phyloP scores from a whole-genome alignment of 1,140 invertebrate genomes.

The Eriocheir sinensis region DNA sequence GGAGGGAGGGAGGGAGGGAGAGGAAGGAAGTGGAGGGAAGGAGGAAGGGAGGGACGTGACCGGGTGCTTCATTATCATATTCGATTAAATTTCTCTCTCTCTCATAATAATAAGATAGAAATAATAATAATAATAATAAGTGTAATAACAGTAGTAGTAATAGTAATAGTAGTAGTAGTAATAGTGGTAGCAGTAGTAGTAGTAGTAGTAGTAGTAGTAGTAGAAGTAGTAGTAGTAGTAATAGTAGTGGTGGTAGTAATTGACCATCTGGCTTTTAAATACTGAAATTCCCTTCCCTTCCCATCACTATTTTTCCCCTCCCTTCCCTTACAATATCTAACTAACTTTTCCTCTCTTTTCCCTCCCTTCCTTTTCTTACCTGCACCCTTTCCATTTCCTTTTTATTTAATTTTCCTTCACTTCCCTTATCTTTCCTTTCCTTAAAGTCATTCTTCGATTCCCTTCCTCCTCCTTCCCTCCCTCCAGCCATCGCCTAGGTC shows the following conservation, averaged over 20 bases:
- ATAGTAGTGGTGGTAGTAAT: background rate
- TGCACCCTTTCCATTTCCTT: background rate
- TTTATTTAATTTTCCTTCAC: background rate
- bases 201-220: slow-evolving; percentile 33
- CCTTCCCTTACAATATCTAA: too few relatives aligned
- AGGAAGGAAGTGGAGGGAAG: background rate
- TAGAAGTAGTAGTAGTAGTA: slow-evolving; percentile 25
- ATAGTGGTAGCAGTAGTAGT: background rate
- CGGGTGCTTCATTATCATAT: background rate
- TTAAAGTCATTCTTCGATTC: background rate
- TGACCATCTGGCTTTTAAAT: too few relatives aligned
- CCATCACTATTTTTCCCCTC: too few relatives aligned
- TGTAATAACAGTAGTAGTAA: background rate
- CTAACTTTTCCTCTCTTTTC: slow-evolving; percentile 18
- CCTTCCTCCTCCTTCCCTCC: slow-evolving; percentile 17
- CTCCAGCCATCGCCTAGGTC: background rate
- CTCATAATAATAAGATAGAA: background rate
- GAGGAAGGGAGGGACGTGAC: slow-evolving; percentile 6
- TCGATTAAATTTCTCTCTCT: background rate
- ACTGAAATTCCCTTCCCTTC: too few relatives aligned
- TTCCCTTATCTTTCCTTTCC: slow-evolving; percentile 14
- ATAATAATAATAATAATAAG: slow-evolving; percentile 4
- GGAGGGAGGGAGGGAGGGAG: background rate
- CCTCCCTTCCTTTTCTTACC: background rate
- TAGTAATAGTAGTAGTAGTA: background rate